A percentile compares a stretch with the other conserved stretches of the same genome.
Conservation (phyloP, 2,113 vertebrate genomes). For the sheep (Ovis aries) region DNA sequence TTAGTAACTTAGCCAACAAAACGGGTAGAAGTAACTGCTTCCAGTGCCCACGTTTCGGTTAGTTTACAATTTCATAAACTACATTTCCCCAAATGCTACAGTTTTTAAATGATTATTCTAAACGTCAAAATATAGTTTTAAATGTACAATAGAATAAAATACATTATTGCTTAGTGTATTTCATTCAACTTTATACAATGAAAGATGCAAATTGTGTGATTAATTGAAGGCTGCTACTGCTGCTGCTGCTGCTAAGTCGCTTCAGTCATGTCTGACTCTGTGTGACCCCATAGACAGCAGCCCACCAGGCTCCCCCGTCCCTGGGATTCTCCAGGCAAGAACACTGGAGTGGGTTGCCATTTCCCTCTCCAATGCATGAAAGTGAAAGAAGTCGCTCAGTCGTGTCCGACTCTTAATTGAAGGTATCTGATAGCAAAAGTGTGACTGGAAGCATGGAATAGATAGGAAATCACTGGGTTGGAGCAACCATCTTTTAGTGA, state of each 20-base stretch:
- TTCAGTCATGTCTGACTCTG: too few relatives aligned
- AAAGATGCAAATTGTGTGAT: background rate
- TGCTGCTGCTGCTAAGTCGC: too few relatives aligned
- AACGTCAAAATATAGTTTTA: conserved; percentile 2
- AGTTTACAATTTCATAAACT: background rate
- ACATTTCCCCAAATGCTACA: background rate
- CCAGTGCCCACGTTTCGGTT: background rate
- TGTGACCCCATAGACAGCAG: too few relatives aligned
- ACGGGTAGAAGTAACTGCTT: background rate
- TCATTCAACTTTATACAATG: background rate
- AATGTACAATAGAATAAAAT: background rate
- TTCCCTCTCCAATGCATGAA: too few relatives aligned
- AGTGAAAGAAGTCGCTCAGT: too few relatives aligned
- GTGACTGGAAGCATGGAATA: background rate
- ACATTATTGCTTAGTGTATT: background rate
- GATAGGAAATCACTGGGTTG: background rate
- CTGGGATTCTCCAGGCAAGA: too few relatives aligned
- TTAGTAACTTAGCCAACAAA: background rate
- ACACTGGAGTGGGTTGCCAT: too few relatives aligned
- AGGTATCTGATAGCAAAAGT: conserved; percentile 7
- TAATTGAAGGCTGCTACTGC: background rate
- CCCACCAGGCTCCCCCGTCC: too few relatives aligned
- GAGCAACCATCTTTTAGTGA: background rate
- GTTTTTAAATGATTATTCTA: conserved; percentile 16
- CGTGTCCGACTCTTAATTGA: background rate